A percentile compares a stretch with the other conserved stretches of the same genome.
Evolutionary conservation across 1,140 invertebrate genomes (phyloP).

Genomic region (Lasioglossum albipes): DNA sequence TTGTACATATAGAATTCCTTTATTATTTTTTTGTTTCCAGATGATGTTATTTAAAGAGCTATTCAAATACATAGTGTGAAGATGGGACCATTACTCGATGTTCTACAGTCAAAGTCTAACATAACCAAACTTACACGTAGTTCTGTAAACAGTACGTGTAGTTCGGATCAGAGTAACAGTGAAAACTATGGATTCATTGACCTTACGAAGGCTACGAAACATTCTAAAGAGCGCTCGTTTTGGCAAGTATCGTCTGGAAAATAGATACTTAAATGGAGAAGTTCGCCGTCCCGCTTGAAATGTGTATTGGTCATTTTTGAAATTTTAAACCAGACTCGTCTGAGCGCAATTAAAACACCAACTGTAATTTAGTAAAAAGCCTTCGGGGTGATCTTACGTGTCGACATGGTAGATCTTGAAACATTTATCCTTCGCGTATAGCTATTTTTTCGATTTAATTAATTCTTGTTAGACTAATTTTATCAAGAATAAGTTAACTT

Average conservation of each 20-base stretch:
- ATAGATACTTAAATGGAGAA: conserved; percentile 71
- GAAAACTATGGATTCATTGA: conserved; percentile 2
- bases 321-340: conserved; percentile 77
- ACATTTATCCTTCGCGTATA: conserved; percentile 27
- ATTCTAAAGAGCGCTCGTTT: conserved; percentile 23
- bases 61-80: conserved; percentile 1
- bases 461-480: conserved; percentile 60
- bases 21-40: too few relatives aligned
- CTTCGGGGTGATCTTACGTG: neutral
- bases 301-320: conserved; percentile 78
- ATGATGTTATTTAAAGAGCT: neutral
- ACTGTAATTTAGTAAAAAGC: conserved; percentile 8
- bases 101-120: conserved; percentile 47
- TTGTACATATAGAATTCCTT: neutral
- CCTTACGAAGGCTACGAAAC: conserved; percentile 25
- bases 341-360: conserved; percentile 69
- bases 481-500: conserved; percentile 64
- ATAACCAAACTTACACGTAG: conserved; percentile 66
- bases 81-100: conserved; percentile 31
- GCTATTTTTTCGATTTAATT: neutral
- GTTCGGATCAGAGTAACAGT: conserved; percentile 7
- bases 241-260: conserved; percentile 61
- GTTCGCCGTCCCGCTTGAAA: conserved; percentile 74
- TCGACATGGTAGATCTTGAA: conserved; percentile 57
- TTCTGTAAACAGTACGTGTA: conserved; percentile 48